Conservation (phyloP, 2,888 invertebrate species). For the Pecten maximus region DNA sequence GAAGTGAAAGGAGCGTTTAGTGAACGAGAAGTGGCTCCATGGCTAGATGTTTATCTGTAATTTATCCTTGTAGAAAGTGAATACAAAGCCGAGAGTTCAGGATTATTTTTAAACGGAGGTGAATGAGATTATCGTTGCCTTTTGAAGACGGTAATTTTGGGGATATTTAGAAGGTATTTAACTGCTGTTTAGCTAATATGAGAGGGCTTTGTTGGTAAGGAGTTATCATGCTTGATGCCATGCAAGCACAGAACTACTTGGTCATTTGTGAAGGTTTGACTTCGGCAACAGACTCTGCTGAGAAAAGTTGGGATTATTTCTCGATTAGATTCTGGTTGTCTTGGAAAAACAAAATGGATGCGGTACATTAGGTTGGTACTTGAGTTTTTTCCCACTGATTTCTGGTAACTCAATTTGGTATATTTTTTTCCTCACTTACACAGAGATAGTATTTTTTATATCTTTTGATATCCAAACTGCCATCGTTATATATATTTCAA, state of each 20-base stretch:
- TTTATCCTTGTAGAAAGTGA: constrained; percentile 34
- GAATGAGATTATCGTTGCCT: constrained; percentile 45
- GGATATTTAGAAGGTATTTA: constrained; percentile 44
- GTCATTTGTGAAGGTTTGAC: background rate
- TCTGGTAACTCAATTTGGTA: background rate
- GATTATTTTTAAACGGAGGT: constrained; percentile 47
- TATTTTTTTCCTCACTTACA: background rate
- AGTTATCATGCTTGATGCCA: background rate
- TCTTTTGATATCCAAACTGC: background rate
- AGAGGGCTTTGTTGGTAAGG: background rate
- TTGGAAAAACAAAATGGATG: background rate
- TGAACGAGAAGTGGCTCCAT: constrained; percentile 27
- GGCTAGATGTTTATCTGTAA: constrained; percentile 36
- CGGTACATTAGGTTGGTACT: background rate
- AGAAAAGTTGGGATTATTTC: background rate
- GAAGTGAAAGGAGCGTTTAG: constrained; percentile 48
- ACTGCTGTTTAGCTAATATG: constrained; percentile 17
- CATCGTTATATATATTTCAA: background rate
- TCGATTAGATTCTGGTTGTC: background rate
- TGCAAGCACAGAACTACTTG: background rate
- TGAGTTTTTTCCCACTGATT: background rate
- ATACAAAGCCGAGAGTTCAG: constrained; percentile 41
- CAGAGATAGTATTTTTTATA: background rate
- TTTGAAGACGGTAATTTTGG: constrained; percentile 47
- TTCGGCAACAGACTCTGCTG: background rate